Base-by-base conservation (phyloP, 2,888 invertebrate genomes). In the Ellobium chinense region DNA sequence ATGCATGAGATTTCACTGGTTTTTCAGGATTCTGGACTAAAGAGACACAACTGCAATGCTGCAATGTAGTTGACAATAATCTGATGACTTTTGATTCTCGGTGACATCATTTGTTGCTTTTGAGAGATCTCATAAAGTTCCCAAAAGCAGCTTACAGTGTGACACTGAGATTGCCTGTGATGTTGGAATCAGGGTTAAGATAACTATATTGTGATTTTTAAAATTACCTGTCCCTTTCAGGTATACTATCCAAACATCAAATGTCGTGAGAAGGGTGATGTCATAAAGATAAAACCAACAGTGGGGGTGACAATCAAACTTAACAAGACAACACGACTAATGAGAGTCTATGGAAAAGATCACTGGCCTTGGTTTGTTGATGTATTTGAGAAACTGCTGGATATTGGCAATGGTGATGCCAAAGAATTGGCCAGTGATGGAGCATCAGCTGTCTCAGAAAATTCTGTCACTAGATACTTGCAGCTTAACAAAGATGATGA, bases 341-440 rank as follows among this genome's bases (percentile, higher is more conserved):
- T 91, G 88, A 88, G 87, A 74, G 85, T 91, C 1, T 83, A 85
- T 18, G 91, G 91, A 7, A 89, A 89, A 68, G 86, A 89, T 70
- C 90, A 90, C 83, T 88, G 90, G 88, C 84, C 85, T 0, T 91
- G 91, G 91, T 87, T 91, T 83, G 87, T 89, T 9, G 88, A 90
- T 66, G 89, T 89, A 63, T 91, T 91, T 79, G 87, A 86, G 1
- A 86, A 86, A 62, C 86, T 91, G n/a, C 84, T 91, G 60, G 90
- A 91, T 78, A 85, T 88, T 54, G 90, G 89, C 0, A 90, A 89
- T 65, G 88, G 87, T 46, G 90, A 90, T 31, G 88, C 86, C 37
- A 63, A 75, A 9, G 88, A 89, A 56, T 78, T 84, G 5, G 84
- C 89, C 1, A 87, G 87, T 9, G 89, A 89, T 70, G 84, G 76